Evolutionary conservation across 1,140 invertebrate genomes (phyloP).

Genomic region (Camponotus vicinus): DNA sequence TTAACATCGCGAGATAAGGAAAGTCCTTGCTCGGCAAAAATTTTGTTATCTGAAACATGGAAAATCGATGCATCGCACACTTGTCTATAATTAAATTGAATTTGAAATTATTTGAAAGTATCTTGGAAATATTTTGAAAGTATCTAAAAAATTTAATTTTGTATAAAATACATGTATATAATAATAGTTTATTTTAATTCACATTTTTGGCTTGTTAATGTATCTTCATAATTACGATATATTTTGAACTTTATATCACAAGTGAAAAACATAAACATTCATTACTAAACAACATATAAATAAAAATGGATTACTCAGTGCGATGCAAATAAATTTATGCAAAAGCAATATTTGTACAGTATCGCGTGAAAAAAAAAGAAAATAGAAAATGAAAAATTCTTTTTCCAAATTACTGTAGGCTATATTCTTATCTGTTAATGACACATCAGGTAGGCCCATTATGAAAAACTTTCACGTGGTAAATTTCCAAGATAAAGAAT

Average conservation of each 20-base stretch:
- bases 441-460: slow-evolving; percentile 27
- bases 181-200: not conserved
- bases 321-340: not conserved
- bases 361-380: not conserved
- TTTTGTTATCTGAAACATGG: slow-evolving; percentile 16
- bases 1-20: slow-evolving; percentile 21
- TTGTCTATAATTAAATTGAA: slow-evolving; percentile 35
- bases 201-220: not conserved
- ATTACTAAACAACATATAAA: not conserved
- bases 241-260: not conserved
- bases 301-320: not conserved
- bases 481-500: slow-evolving; percentile 65
- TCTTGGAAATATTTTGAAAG: too few species aligned
- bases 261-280: not conserved
- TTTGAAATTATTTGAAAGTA: not conserved
- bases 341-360: not conserved
- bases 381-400: not conserved
- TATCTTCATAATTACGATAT: not conserved
- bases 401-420: not conserved
- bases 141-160: too few species aligned
- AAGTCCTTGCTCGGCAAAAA: slow-evolving; percentile 16
- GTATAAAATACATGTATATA: not conserved
- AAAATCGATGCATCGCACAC: not conserved
- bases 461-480: slow-evolving; percentile 55
- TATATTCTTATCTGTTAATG: slow-evolving; percentile 60